Base-by-base conservation (phyloP, 2,797 vertebrate species). In the Alcedo atthis region DNA sequence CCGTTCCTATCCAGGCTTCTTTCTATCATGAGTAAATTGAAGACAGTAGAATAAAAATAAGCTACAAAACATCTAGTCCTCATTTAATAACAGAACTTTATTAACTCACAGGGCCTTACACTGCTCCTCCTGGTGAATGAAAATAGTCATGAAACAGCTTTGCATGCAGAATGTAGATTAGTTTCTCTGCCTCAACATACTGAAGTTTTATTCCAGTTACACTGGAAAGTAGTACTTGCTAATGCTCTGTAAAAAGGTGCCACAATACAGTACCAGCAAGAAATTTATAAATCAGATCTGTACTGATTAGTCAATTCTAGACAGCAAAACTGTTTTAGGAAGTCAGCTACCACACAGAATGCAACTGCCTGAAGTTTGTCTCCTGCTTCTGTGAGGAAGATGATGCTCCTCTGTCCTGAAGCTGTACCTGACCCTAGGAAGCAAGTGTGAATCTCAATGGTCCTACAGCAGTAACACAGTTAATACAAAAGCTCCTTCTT, bases 11-110 rank as follows among this genome's bases (percentile, higher is more conserved):
- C 25, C n/a, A 46, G 19, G 35, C 3, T 91, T 11, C 20, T 69
- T 85, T 66, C 43, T 81, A 77, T 83, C 26, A 35, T 55, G 62
- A 76, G 45, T 48, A 85, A 80, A 87, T 43, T 69, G 35, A 78
- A 82, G 43, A 48, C 8, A 77, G n/a, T 3, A 33, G 49, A 71
- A 62, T 21, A 83, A 92, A 89, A 78, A 48, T 71, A 62, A 58
- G 68, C 37, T 82, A 37, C 10, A 74, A 32, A 62, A 80, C 17
- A 88, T 66, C 54, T 89, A 91, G 64, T 78, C 61, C 46, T 69
- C 32, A 55, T 85, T 85, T 66, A 83, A 67, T 80, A 80, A 82
- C 32, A 80, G 83, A 76, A 63, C 25, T 88, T 90, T 80, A 82
- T 88, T 69, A 76, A 84, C 61, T 76, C 12, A 3, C 18, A 6